phyloP scores from a whole-genome alignment of 2,888 invertebrate species.

The Artemia sp. region DNA sequence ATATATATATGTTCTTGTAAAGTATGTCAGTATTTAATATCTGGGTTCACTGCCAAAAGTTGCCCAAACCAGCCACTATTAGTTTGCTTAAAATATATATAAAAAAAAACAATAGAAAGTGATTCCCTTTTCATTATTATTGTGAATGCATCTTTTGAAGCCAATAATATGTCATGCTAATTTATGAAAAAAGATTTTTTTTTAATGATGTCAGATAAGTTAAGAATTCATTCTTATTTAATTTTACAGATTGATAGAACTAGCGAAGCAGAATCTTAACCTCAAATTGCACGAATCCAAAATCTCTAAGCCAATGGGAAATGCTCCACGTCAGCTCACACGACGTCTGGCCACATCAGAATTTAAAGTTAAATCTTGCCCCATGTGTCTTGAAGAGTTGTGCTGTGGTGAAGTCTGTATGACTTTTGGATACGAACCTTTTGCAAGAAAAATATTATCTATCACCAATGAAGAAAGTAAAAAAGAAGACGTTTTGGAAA shows the following conservation, averaged over 20 bases:
- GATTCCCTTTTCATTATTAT: no score
- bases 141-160: no score
- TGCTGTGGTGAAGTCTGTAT: background rate
- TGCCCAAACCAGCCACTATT: no score
- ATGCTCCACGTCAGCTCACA: constrained; percentile 8
- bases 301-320: constrained; percentile 6
- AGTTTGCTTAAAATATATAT: no score
- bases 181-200: no score
- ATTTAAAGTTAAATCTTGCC: constrained; percentile 5
- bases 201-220: no score
- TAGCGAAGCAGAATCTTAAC: background rate
- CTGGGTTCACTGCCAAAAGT: no score
- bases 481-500: constrained; percentile 1
- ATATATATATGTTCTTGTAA: no score
- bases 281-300: background rate
- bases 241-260: background rate
- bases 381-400: background rate
- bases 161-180: no score
- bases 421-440: background rate
- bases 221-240: no score
- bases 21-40: no score
- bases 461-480: background rate
- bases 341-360: background rate
- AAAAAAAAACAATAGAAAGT: no score
- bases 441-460: background rate